Base-by-base conservation (phyloP, 2,797 vertebrate genomes). In the Silurus aristotelis region DNA sequence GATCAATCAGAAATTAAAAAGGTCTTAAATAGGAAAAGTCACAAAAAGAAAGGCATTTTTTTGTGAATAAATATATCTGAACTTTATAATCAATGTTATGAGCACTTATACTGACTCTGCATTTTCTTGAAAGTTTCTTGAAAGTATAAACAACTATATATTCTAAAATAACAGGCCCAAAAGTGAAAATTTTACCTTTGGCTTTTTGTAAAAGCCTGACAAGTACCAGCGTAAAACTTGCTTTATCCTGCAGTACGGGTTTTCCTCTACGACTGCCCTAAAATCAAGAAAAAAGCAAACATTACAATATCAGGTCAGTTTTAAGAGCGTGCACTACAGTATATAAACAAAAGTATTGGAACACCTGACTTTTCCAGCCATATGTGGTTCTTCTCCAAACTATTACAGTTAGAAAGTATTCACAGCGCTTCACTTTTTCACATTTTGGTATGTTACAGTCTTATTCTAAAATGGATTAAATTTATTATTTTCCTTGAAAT, bases 131-230 rank as follows among this genome's bases (percentile, higher is more conserved):
- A 80, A n/a, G 25, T 56, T 55, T 75, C 43, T 25, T 75, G 7
- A 58, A 55, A 71, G 31, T 4, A 46, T 20, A 9, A 48, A 48
- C 15, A 52, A 13, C 56, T 3, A 12, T 67, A 31, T 84, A 38
- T 43, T 20, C 17, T 38, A 15, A 38, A 19, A 12, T 46, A 38
- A 25, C 13, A 22, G 20, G 15, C 15, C n/a, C n/a, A 17, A 56
- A 43, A 48, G 27, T 64, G 9, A 80, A 27, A 6, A 73, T 10
- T 90, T 94, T 89, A 98, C 98, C 96, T 99, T 98, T 87, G 98
- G 98, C 92, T 99, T 99, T 93, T 98, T 98, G 93, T 99, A 99
- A 93, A 99, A 99, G 89, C 98, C 98, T 0, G 98, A 99, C 90
- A 99, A 93, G 91, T 99, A 99, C 98, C 98, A 99, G 80, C 94